Conservation (phyloP, 2,797 vertebrate species). For the Glossophaga mutica region DNA sequence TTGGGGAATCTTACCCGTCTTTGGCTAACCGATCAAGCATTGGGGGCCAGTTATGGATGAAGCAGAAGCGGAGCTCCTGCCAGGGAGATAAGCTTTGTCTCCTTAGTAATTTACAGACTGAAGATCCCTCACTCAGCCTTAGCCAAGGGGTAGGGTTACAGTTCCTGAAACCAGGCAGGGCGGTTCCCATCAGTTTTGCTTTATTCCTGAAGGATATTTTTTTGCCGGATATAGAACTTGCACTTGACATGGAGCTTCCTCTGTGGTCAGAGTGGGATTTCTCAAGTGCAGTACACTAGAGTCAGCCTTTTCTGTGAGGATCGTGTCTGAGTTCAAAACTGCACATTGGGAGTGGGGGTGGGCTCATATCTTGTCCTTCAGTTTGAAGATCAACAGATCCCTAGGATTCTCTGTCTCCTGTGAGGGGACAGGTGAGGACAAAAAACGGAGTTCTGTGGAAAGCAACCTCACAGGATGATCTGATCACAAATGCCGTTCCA, state of each 20-base stretch:
- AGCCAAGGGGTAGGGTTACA: too few species aligned
- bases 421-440: not conserved
- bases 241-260: not conserved
- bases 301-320: not conserved
- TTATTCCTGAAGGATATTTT: not conserved
- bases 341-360: not conserved
- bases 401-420: not conserved
- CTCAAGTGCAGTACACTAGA: not conserved
- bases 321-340: not conserved
- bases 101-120: too few species aligned
- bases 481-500: not conserved
- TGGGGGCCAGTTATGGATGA: too few species aligned
- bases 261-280: not conserved
- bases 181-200: too few species aligned
- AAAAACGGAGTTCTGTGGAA: not conserved
- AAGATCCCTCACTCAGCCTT: too few species aligned
- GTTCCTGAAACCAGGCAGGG: too few species aligned
- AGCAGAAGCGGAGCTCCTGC: too few species aligned
- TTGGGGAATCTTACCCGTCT: too few species aligned
- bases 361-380: not conserved
- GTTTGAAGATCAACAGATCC: not conserved
- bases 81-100: too few species aligned
- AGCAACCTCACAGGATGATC: not conserved
- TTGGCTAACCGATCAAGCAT: too few species aligned
- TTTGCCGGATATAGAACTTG: not conserved